These are phyloP conservation scores for Atta colombica DNA, from an alignment of 1,140 invertebrate species.

Conservation along the genomic window DNA sequence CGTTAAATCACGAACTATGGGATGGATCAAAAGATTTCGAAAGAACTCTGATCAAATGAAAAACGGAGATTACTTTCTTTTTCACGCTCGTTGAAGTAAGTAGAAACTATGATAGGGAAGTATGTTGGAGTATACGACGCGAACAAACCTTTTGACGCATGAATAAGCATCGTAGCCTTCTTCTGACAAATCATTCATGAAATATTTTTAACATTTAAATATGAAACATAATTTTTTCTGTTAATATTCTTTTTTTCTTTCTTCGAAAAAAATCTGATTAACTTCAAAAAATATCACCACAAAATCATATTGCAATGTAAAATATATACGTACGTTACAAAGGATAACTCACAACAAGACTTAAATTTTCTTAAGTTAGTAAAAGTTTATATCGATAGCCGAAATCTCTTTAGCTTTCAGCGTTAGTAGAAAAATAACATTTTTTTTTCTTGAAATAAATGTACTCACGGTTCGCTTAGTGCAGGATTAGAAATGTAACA, in stretches of 20 bases:
- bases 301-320: background rate
- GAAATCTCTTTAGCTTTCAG: too few species aligned
- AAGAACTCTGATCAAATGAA: background rate
- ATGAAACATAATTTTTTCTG: background rate
- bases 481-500: conserved; percentile 15
- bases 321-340: background rate
- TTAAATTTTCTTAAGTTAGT: background rate
- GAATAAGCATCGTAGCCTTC: background rate
- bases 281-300: background rate
- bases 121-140: too few species aligned
- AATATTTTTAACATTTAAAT: background rate
- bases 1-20: background rate
- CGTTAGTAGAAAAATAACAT: background rate
- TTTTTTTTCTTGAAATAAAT: background rate
- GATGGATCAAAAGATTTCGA: background rate
- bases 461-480: conserved; percentile 20
- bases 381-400: too few species aligned
- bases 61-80: background rate
- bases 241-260: background rate
- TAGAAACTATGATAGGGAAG: too few species aligned
- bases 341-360: background rate
- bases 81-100: too few species aligned
- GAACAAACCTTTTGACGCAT: too few species aligned
- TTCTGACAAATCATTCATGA: background rate
- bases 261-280: background rate